phyloP scores from a whole-genome alignment of 2,113 vertebrate species.

The Triplophysa tibetana region DNA sequence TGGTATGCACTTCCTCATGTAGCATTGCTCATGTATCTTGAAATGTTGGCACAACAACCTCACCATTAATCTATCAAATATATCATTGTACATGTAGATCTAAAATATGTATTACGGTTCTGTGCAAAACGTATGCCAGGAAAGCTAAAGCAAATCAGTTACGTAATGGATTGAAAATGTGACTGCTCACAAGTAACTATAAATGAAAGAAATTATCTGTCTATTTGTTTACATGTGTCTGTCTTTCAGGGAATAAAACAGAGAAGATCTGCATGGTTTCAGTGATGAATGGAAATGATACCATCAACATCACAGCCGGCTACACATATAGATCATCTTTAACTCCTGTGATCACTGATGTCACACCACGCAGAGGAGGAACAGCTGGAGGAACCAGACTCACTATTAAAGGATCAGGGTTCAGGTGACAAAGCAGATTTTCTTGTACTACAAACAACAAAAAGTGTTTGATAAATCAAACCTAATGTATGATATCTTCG shows the following conservation, averaged over 20 bases:
- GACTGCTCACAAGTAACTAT: not conserved
- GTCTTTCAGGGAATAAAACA: conserved; percentile 62
- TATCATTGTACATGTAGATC: no score
- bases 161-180: not conserved
- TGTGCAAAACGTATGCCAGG: no score
- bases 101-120: no score
- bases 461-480: no score
- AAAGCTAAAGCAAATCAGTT: not conserved
- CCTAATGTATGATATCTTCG: conserved; percentile 55
- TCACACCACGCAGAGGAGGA: no score
- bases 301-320: no score
- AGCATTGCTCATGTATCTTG: not conserved
- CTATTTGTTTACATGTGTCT: conserved; percentile 14
- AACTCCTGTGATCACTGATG: no score
- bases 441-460: no score
- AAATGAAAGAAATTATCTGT: not conserved
- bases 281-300: no score
- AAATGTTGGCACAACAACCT: not conserved
- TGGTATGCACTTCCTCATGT: conserved; percentile 51
- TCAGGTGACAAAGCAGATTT: conserved; percentile 47
- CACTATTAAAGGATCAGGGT: conserved; percentile 49
- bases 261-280: conserved; percentile 63
- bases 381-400: no score
- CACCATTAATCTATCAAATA: no score
- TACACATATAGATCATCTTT: no score